Percentiles rank a stretch among this genome's conserved stretches.
phyloP scores from a whole-genome alignment of 2,797 vertebrate genomes.

The Micrastur ruficollis region DNA sequence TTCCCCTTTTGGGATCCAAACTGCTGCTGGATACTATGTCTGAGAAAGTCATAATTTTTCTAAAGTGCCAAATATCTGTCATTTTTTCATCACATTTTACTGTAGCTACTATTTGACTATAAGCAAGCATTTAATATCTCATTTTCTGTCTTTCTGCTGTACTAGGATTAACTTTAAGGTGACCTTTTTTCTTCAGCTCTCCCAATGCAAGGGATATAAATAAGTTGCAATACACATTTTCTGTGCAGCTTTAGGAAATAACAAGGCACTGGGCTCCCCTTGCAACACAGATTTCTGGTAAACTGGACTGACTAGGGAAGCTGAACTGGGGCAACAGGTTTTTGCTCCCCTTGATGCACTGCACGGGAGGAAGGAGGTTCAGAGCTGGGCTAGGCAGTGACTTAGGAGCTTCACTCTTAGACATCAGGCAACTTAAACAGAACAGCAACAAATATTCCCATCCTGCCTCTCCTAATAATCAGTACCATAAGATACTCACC shows the following conservation, averaged over 20 bases:
- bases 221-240: background rate
- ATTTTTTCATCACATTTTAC: background rate
- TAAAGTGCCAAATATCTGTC: background rate
- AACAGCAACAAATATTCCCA: background rate
- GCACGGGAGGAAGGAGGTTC: background rate
- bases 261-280: accelerated
- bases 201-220: background rate
- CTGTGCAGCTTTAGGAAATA: background rate
- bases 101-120: background rate
- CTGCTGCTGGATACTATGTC: background rate
- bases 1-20: background rate
- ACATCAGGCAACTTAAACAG: background rate
- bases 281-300: background rate
- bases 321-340: background rate
- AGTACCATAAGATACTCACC: background rate
- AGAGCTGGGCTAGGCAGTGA: background rate
- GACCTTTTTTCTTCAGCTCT: background rate
- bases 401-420: background rate
- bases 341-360: background rate
- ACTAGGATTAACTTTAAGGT: background rate
- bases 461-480: background rate
- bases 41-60: background rate
- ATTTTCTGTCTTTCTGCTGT: background rate
- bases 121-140: background rate
- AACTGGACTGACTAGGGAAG: background rate